A percentile compares a stretch with the other conserved stretches of the same genome.
Conservation (phyloP, 2,113 vertebrate genomes). For the Eonycteris spelaea region DNA sequence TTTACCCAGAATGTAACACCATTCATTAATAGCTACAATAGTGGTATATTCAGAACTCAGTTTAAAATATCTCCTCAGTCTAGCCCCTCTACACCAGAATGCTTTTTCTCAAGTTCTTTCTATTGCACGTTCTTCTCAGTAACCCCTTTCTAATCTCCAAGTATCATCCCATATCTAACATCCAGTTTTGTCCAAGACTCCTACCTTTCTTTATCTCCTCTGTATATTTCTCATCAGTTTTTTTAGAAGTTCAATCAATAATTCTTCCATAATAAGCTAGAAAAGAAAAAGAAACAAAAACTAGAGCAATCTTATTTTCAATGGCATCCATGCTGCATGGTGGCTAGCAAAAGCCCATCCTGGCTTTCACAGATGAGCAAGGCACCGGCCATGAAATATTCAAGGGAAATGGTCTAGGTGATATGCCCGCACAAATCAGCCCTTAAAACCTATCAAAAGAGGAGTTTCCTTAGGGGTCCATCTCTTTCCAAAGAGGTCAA, state of each 20-base stretch:
- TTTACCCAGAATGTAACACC: not conserved
- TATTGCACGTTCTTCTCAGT: not conserved
- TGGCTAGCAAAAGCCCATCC: not conserved
- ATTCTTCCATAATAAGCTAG: not conserved
- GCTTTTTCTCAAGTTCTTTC: not conserved
- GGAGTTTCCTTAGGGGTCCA: slow-evolving; percentile 22
- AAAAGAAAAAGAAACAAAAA: not conserved
- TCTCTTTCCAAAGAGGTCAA: slow-evolving; percentile 30
- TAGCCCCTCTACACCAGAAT: not conserved
- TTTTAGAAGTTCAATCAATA: not conserved
- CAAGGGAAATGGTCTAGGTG: not conserved
- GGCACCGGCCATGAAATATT: not conserved
- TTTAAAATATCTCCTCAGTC: not conserved
- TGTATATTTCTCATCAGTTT: not conserved
- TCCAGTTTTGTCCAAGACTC: not conserved
- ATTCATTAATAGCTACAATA: not conserved
- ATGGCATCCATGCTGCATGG: not conserved
- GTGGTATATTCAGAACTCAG: not conserved
- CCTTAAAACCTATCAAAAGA: not conserved
- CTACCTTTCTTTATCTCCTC: not conserved
- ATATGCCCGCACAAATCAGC: not conserved
- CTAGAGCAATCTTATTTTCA: not conserved
- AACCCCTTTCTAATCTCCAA: not conserved
- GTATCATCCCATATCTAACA: not conserved
- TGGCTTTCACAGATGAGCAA: not conserved